Percentiles rank a stretch among this genome's conserved stretches.
Conservation (phyloP, 2,797 vertebrate species). For the Cheirogaleus major region DNA sequence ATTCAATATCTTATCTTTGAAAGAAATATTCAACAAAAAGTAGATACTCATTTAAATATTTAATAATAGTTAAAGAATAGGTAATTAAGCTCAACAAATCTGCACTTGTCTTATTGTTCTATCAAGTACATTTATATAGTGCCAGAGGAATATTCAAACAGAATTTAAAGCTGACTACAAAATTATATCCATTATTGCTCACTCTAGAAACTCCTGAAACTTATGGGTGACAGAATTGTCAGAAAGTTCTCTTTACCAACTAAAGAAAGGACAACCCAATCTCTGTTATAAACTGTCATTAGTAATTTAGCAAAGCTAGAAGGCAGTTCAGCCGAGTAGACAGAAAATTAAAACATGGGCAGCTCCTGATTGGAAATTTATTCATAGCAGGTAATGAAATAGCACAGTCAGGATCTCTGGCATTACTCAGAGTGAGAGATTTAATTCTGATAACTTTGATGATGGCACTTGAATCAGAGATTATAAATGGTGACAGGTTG, state of each 20-base stretch:
- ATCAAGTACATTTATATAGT: background rate
- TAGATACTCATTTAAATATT: background rate
- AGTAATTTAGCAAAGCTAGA: conserved; percentile 74
- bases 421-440: conserved; percentile 62
- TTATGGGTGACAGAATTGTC: conserved; percentile 49
- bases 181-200: conserved; percentile 35
- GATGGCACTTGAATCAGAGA: conserved; percentile 77
- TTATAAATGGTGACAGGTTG: conserved; percentile 65
- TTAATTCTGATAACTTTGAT: conserved; percentile 76
- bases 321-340: conserved; percentile 68
- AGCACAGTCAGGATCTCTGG: conserved; percentile 70
- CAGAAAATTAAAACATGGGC: conserved; percentile 80
- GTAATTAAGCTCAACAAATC: background rate
- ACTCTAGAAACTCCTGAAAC: conserved; percentile 39
- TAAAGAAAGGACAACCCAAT: conserved; percentile 57
- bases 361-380: conserved; percentile 78
- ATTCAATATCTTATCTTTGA: background rate
- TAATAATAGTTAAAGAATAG: background rate
- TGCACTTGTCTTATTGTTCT: conserved; percentile 9
- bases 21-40: conserved; percentile 36
- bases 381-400: conserved; percentile 78
- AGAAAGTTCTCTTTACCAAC: conserved; percentile 58
- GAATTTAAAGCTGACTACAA: conserved; percentile 35
- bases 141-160: background rate
- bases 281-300: conserved; percentile 69